phyloP scores from a whole-genome alignment of 2,888 invertebrate genomes.

The Gisinianus flammeolus region DNA sequence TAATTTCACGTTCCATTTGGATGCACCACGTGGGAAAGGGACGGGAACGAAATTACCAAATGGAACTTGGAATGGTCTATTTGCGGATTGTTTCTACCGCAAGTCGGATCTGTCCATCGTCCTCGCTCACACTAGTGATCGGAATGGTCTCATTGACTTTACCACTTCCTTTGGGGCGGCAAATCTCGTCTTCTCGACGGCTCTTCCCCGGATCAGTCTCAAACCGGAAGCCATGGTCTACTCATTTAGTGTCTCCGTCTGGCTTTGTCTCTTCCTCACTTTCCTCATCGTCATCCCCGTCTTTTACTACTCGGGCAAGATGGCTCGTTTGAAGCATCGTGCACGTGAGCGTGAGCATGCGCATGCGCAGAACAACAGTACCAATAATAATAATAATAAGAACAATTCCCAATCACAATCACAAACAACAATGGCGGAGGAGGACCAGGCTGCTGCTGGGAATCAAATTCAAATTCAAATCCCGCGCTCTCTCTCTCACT shows the following conservation, averaged over 20 bases:
- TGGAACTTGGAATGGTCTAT: conserved; percentile 47
- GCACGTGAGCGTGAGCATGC: neutral
- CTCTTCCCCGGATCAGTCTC: conserved; percentile 26
- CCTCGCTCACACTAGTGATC: conserved; percentile 37
- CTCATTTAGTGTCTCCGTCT: conserved; percentile 38
- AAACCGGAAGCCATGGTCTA: conserved; percentile 41
- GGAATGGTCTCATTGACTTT: conserved; percentile 46
- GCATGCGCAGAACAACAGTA: neutral
- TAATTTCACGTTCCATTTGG: conserved; percentile 45
- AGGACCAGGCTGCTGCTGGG: too few relatives aligned
- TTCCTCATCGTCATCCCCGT: conserved; percentile 29
- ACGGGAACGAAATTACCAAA: conserved; percentile 43
- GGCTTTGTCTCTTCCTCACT: conserved; percentile 35
- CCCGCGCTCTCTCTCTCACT: too few relatives aligned
- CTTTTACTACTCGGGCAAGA: conserved; percentile 10
- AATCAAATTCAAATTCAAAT: too few relatives aligned
- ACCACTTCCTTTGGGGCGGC: conserved; percentile 47
- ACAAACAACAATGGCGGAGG: too few relatives aligned
- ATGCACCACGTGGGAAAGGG: conserved; percentile 33
- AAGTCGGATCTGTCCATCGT: conserved; percentile 47
- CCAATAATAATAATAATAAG: neutral
- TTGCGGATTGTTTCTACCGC: conserved; percentile 41
- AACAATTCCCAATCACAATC: too few relatives aligned
- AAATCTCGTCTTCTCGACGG: conserved; percentile 45
- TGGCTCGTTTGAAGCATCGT: neutral